Conservation (phyloP, 2,113 vertebrate species). For the pig (Sus scrofa) region DNA sequence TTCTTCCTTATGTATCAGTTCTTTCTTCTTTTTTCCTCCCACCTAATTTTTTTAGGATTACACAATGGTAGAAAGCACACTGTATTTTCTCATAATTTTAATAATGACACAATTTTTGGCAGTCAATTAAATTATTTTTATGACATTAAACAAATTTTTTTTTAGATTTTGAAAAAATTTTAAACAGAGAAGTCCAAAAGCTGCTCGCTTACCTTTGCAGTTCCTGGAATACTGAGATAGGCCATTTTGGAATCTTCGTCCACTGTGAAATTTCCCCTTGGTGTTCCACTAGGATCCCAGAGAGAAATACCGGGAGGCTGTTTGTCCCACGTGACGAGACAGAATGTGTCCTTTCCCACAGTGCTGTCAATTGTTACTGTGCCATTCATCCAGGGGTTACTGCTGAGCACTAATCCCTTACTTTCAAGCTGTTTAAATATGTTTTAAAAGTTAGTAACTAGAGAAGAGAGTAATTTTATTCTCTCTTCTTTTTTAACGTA, state of each 20-base stretch:
- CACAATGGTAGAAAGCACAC: neutral
- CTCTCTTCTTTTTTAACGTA: neutral
- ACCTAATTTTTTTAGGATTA: neutral
- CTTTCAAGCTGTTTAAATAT: constrained; percentile 86
- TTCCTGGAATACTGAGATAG: constrained; percentile 81
- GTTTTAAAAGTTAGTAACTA: constrained; percentile 30
- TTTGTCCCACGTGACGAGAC: constrained; percentile 80
- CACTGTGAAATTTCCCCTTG: constrained; percentile 54
- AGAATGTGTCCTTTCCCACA: constrained; percentile 87
- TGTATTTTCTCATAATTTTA: neutral
- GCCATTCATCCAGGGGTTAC: constrained; percentile 81
- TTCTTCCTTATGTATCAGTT: neutral
- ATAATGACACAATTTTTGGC: neutral
- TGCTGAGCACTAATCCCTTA: constrained; percentile 44
- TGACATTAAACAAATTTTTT: neutral
- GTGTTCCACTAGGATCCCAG: constrained; percentile 80
- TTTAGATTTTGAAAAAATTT: neutral
- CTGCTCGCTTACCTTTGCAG: constrained; percentile 84
- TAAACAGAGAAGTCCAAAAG: neutral
- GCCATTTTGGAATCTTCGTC: constrained; percentile 38
- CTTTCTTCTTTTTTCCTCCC: neutral
- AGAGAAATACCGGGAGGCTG: constrained; percentile 69
- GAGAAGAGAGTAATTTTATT: constrained; percentile 6
- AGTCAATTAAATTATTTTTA: neutral
- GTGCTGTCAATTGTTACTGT: constrained; percentile 86